Base-by-base conservation (phyloP, 2,113 vertebrate species). In the Meles meles region DNA sequence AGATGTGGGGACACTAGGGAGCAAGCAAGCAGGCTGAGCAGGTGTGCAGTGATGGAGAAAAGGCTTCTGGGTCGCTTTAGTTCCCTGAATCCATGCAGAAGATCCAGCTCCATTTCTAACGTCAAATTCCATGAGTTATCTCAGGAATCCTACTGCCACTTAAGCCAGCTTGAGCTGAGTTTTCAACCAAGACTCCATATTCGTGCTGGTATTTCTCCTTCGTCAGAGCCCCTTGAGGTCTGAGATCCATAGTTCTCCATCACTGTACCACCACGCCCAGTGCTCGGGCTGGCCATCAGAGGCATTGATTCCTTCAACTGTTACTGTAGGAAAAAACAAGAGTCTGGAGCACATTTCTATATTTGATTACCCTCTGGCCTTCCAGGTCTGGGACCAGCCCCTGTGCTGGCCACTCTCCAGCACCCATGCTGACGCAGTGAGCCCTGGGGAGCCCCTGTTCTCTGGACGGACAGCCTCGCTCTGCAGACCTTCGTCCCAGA, bases 241-340 rank as follows among this genome's bases (percentile, higher is more conserved):
- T 1, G 1, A 37, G 61, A 5, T 13, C 31, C 25, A 1, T 17
- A 25, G 84, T 27, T 27, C 39, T 27, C 8, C 74, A 77, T 77
- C 42, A 31, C 74, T 77, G 74, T 47, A 31, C 42, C 27, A 17
- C 31, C 59, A 42, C 1, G 7, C 52, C 27, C n/a, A 31, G 57
- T 6, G 6, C 59, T 69, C 3, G 0, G n/a, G 11, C 13, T 39
- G 72, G 37, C 42, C 37, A 9, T 3, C 0, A 4, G 15, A 67
- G 31, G 25, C 34, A 1, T 11, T n/a, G 63, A 23, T 44, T 77
- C n/a, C 89, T 27, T 23, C 74, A 8, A 14, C 52, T 3, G 25
- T 83, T 80, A 2, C 14, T 8, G 10, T 15, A 0, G n/a, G 55
- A 57, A 72, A 72, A 52, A 59, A 34, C 9, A 52, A 2, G 47